These are phyloP conservation scores for Palythoa caribaeorum DNA, from an alignment of 92 coral and sea anemone genomes.

Conservation along the genomic window DNA sequence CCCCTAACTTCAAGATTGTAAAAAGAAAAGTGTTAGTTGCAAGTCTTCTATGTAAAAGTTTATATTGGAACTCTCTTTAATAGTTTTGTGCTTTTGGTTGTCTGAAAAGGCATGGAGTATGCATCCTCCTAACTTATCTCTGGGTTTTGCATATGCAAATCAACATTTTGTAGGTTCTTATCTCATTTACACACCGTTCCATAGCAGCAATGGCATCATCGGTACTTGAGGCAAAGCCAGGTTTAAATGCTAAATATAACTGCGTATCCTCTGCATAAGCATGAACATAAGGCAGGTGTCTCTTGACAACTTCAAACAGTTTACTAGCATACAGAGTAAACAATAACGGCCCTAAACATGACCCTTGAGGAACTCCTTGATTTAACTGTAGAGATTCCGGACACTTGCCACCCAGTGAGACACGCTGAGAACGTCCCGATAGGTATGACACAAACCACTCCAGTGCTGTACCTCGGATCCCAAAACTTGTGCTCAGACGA, in stretches of 20 bases:
- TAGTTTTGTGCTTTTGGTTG: no score
- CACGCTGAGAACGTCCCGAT: conserved; percentile 21
- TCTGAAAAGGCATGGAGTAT: no score
- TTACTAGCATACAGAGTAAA: not conserved
- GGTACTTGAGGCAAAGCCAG: conserved; percentile 17
- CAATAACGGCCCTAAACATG: conserved; percentile 5
- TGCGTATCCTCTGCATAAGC: conserved; percentile 16
- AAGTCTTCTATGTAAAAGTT: no score
- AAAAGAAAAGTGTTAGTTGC: no score
- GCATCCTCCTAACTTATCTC: no score
- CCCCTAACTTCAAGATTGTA: no score
- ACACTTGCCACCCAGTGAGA: not conserved
- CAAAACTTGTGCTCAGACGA: conserved; percentile 37
- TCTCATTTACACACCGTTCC: conserved; percentile 26
- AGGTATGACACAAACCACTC: conserved; percentile 28
- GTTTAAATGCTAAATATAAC: not conserved
- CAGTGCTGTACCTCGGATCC: conserved; percentile 41
- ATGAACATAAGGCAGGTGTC: conserved; percentile 1
- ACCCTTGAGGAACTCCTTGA: not conserved
- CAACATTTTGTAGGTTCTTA: no score
- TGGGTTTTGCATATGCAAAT: no score
- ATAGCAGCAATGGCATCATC: conserved; percentile 15
- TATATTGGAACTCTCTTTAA: no score
- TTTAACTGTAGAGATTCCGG: no score
- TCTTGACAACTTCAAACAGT: conserved; percentile 21